These are phyloP conservation scores for Valencia hispanica DNA, from an alignment of 2,797 vertebrate genomes.

Conservation along the genomic window DNA sequence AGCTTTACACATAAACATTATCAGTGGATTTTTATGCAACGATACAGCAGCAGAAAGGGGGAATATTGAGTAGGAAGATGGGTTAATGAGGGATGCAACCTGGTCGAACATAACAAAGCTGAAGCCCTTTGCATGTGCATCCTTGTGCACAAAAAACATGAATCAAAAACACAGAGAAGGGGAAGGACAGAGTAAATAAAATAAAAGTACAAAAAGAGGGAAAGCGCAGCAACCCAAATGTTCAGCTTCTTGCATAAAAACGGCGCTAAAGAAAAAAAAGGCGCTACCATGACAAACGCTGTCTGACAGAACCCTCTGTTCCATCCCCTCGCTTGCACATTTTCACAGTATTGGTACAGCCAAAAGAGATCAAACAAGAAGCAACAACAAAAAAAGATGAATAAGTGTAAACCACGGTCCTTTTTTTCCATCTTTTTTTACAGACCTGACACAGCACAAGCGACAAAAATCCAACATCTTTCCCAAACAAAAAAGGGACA, in stretches of 20 bases:
- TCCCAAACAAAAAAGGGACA: background rate
- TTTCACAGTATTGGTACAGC: conserved; percentile 30
- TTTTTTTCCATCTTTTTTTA: background rate
- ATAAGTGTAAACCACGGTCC: conserved; percentile 1
- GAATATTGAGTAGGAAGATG: conserved; percentile 17
- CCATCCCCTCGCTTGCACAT: conserved; percentile 36
- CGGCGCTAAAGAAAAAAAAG: conserved; percentile 48
- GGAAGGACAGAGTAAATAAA: conserved; percentile 19
- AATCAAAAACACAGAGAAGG: conserved; percentile 34
- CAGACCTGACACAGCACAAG: background rate
- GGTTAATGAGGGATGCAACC: conserved; percentile 30
- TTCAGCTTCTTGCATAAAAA: conserved; percentile 46
- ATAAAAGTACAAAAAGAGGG: conserved; percentile 14
- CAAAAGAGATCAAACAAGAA: conserved; percentile 14
- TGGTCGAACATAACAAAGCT: conserved; percentile 47
- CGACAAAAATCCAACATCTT: background rate
- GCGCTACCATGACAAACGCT: conserved; percentile 51
- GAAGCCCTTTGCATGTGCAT: background rate
- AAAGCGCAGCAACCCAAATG: conserved; percentile 55
- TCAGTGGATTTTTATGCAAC: conserved; percentile 27
- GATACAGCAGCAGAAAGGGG: conserved; percentile 10
- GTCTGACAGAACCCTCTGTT: conserved; percentile 65
- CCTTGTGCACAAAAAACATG: background rate
- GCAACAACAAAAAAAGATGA: conserved; percentile 18
- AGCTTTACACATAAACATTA: conserved; percentile 29